Evolutionary conservation across 1,140 invertebrate genomes (phyloP).

Genomic region (Solenopsis fugax): DNA sequence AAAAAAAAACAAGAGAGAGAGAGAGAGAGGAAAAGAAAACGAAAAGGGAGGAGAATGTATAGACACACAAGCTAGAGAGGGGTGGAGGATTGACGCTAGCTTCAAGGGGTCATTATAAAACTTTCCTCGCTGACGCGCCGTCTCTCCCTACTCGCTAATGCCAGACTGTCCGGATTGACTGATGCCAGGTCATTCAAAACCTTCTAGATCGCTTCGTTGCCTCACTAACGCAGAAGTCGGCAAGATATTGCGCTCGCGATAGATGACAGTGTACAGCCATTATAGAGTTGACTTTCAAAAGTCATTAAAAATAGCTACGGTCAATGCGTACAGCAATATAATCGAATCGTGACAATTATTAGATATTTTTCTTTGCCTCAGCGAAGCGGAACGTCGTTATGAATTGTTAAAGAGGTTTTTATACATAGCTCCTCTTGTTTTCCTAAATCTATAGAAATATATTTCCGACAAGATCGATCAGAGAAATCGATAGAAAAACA

Average conservation of each 20-base stretch:
- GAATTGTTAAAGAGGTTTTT: background rate
- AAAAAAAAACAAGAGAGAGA: conserved; percentile 16
- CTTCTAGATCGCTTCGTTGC: conserved; percentile 73
- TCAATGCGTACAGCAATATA: background rate
- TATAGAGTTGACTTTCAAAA: conserved; percentile 26
- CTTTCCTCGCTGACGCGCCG: conserved; percentile 67
- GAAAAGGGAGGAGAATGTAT: conserved; percentile 72
- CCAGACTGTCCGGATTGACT: conserved; percentile 77
- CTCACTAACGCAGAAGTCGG: conserved; percentile 67
- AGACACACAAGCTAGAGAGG: conserved; percentile 70
- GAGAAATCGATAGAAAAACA: background rate
- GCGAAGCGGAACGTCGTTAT: background rate
- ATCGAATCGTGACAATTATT: background rate
- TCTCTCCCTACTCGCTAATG: conserved; percentile 63
- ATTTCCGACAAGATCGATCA: background rate
- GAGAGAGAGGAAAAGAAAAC: background rate
- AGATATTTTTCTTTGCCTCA: background rate
- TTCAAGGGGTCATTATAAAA: conserved; percentile 77
- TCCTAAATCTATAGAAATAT: background rate
- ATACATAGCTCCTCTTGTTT: background rate
- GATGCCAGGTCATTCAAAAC: conserved; percentile 76
- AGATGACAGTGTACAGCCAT: conserved; percentile 62
- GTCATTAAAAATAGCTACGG: background rate
- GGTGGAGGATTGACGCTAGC: conserved; percentile 73
- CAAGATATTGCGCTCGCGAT: conserved; percentile 67